Percentiles rank a stretch among this genome's conserved stretches.
Evolutionary conservation across 1,140 invertebrate genomes (phyloP).

Genomic region (Drosophila sucinea): DNA sequence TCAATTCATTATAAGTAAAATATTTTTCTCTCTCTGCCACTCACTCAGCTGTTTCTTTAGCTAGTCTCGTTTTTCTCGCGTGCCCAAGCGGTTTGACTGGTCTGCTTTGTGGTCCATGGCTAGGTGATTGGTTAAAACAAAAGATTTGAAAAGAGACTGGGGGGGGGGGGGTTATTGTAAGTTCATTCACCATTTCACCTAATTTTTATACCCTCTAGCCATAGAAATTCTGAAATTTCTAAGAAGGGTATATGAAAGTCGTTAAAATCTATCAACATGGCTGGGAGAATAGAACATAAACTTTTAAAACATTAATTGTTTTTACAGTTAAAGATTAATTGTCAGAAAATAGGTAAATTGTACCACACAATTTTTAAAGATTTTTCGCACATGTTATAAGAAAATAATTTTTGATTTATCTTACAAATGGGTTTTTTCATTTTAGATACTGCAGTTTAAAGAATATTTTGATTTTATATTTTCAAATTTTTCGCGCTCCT

Average conservation of each 20-base stretch:
- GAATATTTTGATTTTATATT: not conserved
- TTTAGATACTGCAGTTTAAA: no score
- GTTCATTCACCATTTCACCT: constrained; percentile 79
- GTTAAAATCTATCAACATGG: not conserved
- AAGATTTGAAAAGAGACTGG: not conserved
- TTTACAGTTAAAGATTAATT: no score
- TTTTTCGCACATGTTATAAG: no score
- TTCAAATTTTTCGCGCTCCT: not conserved
- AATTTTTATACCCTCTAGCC: constrained; percentile 51
- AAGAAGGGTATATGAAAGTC: constrained; percentile 13
- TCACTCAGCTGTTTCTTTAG: constrained; percentile 44
- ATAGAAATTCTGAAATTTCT: not conserved
- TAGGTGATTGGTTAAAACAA: constrained; percentile 43
- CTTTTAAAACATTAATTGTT: not conserved
- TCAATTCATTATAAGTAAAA: constrained; percentile 37
- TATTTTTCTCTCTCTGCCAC: constrained; percentile 15
- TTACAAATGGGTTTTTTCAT: no score
- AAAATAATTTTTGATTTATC: no score
- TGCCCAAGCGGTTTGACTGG: constrained; percentile 63
- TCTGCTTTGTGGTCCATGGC: constrained; percentile 40
- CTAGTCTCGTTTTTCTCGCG: constrained; percentile 66
- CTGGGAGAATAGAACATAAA: constrained; percentile 2
- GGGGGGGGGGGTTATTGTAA: constrained; percentile 33
- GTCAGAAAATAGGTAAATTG: no score
- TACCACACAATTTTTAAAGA: no score